These are phyloP conservation scores for Clinocottus analis DNA, from an alignment of 2,113 vertebrate species.

Conservation along the genomic window DNA sequence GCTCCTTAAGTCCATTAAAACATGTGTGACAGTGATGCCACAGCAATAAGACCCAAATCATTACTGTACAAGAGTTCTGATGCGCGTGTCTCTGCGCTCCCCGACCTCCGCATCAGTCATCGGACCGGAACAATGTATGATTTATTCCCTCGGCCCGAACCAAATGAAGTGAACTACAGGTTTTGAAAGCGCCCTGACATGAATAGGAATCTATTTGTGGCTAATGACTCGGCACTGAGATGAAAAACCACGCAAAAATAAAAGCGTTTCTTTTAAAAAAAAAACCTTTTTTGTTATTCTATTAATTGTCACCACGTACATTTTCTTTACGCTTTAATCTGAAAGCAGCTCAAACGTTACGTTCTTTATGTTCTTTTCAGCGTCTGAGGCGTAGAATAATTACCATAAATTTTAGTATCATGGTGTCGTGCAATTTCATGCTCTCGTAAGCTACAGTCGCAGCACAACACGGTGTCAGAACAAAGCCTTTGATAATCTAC, in stretches of 20 bases:
- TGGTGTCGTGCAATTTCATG: constrained; percentile 43
- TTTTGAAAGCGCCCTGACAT: not conserved
- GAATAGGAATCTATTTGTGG: constrained; percentile 17
- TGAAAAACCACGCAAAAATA: not conserved
- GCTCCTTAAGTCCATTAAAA: not conserved
- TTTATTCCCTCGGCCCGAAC: not conserved
- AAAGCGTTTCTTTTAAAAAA: not conserved
- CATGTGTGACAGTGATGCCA: not conserved
- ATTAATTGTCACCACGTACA: not conserved
- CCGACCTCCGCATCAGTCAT: no score
- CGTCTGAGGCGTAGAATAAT: constrained; percentile 7
- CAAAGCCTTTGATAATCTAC: constrained; percentile 37
- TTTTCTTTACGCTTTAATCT: constrained; percentile 8
- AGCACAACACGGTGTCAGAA: constrained; percentile 37
- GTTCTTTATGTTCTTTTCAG: not conserved
- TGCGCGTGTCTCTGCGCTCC: no score
- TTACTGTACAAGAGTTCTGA: no score
- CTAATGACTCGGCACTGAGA: not conserved
- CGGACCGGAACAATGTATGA: not conserved
- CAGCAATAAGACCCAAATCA: not conserved
- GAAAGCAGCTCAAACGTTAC: not conserved
- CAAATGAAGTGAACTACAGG: not conserved
- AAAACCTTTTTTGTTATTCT: not conserved
- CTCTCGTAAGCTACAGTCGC: constrained; percentile 21
- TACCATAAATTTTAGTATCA: constrained; percentile 26